Evolutionary conservation across 2,797 vertebrate species (phyloP), one percentile per base, ranked within the genome.

Genomic region (Taeniopygia guttata): DNA sequence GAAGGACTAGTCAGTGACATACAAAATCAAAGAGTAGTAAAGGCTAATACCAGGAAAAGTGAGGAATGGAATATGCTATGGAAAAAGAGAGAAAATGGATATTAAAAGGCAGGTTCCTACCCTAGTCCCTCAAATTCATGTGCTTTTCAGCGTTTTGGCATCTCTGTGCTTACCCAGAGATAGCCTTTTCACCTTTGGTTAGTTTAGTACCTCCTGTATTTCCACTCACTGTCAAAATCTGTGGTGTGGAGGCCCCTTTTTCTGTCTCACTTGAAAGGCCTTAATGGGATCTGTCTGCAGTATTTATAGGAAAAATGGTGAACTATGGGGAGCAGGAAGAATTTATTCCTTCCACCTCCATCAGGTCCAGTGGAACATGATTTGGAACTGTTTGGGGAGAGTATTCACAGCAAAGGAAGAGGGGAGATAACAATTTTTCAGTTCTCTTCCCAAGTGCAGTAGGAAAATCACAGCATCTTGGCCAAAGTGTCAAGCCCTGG

Each of bases 61-160:
- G 1, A 76, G 8, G 14, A 58, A 25, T 1, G 26, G 13, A 46
- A 58, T 13, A 48, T 74, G 5, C 7, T 55, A 2, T 16, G 15
- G 25, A 10, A 62, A 69, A 80, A 18, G 7, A 66, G 7, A 29
- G n/a, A 42, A 15, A n/a, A 34, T 26, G 4, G 22, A 20, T 73
- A n/a, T 6, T 42, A 13, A 75, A 69, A 30, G 70, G 9, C 4
- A 58, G 7, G 5, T 13, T 54, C 38, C 13, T 58, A 8, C 10
- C 56, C 8, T 9, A 23, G 2, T 63, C 11, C 16, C 10, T 21
- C 3, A 54, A 84, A 62, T 11, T 2, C 3, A 4, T 4, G 5
- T 30, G 1, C 6, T 25, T 73, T 66, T 46, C 56, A 58, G 9
- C 40, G 13, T 34, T 23, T 49, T 42, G 52, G 2, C 13, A 38